Percentiles rank a stretch among this genome's conserved stretches.
phyloP scores from a whole-genome alignment of 2,113 vertebrate species.

The Rhinopomastus cyanomelas region DNA sequence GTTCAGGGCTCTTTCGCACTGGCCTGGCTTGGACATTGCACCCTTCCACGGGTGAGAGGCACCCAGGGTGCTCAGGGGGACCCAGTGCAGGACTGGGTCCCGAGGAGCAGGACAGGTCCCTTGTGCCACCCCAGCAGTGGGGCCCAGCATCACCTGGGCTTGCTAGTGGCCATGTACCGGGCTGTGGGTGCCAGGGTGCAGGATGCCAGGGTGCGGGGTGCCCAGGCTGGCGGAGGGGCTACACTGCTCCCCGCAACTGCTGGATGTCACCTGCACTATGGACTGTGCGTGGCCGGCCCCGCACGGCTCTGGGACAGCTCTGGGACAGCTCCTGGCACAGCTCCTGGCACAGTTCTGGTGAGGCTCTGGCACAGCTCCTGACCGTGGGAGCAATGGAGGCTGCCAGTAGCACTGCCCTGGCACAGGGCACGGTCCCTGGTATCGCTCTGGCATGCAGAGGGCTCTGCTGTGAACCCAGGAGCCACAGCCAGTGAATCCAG shows the following conservation, averaged over 20 bases:
- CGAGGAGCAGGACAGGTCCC: neutral
- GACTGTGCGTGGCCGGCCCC: neutral
- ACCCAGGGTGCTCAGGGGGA: accelerated
- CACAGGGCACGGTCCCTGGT: neutral
- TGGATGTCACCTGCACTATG: conserved; percentile 46
- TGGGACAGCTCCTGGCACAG: neutral
- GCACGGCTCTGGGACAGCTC: neutral
- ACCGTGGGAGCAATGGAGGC: neutral
- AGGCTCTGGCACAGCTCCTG: neutral
- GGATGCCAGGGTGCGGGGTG: neutral
- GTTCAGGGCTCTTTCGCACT: neutral
- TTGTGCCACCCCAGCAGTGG: neutral
- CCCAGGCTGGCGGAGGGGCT: accelerated
- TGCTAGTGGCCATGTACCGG: accelerated
- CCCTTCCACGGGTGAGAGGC: neutral
- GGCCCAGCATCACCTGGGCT: neutral
- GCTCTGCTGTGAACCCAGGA: neutral
- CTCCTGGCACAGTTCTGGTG: neutral
- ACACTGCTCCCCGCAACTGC: conserved; percentile 5
- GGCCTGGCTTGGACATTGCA: neutral
- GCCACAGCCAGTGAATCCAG: accelerated
- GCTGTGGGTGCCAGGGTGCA: neutral
- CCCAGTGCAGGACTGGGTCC: neutral
- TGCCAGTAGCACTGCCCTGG: neutral
- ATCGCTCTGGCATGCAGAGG: neutral